Conservation (phyloP, 2,113 vertebrate genomes). For the Cyanoderma ruficeps region DNA sequence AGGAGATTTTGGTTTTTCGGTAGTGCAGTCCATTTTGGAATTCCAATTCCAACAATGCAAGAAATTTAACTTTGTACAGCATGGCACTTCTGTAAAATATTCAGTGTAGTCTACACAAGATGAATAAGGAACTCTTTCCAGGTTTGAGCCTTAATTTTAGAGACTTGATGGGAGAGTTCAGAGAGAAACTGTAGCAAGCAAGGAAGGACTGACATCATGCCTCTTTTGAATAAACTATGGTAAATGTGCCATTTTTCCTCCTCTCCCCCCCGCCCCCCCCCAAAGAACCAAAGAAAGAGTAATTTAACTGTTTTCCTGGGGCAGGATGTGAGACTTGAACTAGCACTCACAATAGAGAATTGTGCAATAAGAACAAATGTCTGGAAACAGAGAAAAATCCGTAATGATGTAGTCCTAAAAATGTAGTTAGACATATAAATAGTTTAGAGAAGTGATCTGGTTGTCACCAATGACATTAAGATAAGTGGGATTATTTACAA, state of each 20-base stretch:
- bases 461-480: neutral
- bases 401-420: neutral
- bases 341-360: neutral
- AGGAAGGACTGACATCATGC: neutral
- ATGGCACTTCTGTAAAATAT: neutral
- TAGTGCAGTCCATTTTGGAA: neutral
- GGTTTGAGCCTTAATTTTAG: neutral
- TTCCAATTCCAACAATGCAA: neutral
- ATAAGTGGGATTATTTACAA: neutral
- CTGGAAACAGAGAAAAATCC: neutral
- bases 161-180: neutral
- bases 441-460: neutral
- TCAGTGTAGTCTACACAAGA: neutral
- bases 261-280: rapidly evolving
- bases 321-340: neutral
- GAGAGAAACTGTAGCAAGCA: neutral
- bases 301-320: neutral
- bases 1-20: neutral
- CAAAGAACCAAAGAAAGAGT: neutral
- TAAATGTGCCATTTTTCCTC: neutral
- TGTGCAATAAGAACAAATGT: neutral
- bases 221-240: neutral
- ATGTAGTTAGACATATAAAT: neutral
- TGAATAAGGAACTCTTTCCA: neutral
- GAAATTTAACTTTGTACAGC: neutral